Conservation (phyloP, 1,140 invertebrate species). For the Anagrus nilaparvatae region DNA sequence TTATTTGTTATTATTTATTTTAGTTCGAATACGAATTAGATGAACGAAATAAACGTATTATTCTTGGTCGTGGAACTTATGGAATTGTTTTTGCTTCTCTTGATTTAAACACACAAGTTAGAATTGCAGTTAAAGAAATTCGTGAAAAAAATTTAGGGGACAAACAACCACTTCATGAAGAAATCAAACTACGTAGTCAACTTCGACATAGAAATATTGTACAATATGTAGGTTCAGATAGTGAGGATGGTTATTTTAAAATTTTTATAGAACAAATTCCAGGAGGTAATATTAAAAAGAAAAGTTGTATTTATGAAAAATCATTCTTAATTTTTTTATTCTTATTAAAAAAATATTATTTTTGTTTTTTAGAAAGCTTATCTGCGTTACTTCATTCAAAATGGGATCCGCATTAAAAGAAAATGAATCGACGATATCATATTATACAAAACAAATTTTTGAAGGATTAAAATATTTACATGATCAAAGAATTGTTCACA, state of each 20-base stretch:
- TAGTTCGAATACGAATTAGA: slow-evolving; percentile 96
- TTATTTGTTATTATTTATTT: slow-evolving; percentile 20
- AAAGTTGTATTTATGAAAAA: not conserved
- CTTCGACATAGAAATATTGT: slow-evolving; percentile 95
- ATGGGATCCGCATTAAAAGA: slow-evolving; percentile 98
- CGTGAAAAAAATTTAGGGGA: slow-evolving; percentile 93
- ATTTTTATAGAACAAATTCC: slow-evolving; percentile 99
- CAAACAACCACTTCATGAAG: slow-evolving; percentile 96
- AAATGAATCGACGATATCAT: slow-evolving; percentile 91
- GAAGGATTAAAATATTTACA: slow-evolving; percentile 98
- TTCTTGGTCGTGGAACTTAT: slow-evolving; percentile 93
- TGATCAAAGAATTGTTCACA: slow-evolving; percentile 97
- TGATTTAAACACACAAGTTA: slow-evolving; percentile 88
- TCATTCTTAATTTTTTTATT: slow-evolving; percentile 2
- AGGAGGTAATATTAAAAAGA: slow-evolving; percentile 46
- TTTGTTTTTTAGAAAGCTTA: slow-evolving; percentile 64
- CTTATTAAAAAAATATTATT: slow-evolving; percentile 7
- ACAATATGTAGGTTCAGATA: slow-evolving; percentile 90
- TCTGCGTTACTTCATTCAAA: slow-evolving; percentile 85
- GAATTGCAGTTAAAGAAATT: slow-evolving; percentile 97
- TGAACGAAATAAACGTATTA: slow-evolving; percentile 74
- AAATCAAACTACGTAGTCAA: slow-evolving; percentile 96
- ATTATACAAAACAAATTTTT: slow-evolving; percentile 96
- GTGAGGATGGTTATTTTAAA: slow-evolving; percentile 91
- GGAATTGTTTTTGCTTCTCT: slow-evolving; percentile 91